Percentiles rank a stretch among this genome's conserved stretches.
These are phyloP conservation scores for Dermochelys coriacea DNA, from an alignment of 2,797 vertebrate genomes.

Conservation along the genomic window DNA sequence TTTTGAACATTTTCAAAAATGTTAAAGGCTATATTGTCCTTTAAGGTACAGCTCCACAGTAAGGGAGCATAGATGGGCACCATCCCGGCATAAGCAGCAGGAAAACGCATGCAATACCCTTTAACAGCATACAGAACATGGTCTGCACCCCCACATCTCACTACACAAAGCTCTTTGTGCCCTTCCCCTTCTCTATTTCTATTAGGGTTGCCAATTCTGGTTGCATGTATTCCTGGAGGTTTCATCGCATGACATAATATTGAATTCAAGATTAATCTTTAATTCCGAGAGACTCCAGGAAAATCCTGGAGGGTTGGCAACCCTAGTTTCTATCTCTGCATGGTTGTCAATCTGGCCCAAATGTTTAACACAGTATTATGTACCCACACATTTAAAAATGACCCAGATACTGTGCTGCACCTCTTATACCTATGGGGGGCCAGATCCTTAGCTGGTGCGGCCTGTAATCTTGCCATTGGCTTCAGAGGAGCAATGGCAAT, in stretches of 20 bases:
- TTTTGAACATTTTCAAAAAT: neutral
- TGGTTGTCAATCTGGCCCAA: neutral
- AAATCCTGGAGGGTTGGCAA: too few relatives aligned
- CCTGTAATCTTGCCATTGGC: neutral
- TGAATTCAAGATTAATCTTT: too few relatives aligned
- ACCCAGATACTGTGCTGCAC: neutral
- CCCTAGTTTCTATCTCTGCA: neutral
- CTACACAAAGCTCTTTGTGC: neutral
- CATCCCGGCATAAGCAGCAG: neutral
- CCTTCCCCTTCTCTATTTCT: neutral
- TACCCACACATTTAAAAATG: rapidly evolving
- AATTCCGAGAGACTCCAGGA: too few relatives aligned
- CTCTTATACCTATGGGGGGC: neutral
- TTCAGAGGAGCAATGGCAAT: conserved; percentile 25
- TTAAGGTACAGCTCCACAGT: neutral
- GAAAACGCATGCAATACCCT: rapidly evolving
- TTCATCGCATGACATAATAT: too few relatives aligned
- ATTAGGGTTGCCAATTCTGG: too few relatives aligned
- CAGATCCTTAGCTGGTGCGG: neutral
- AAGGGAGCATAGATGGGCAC: rapidly evolving
- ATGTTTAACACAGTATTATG: rapidly evolving
- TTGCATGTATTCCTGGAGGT: too few relatives aligned
- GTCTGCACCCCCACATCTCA: rapidly evolving
- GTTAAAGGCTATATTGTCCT: neutral
- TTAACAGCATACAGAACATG: neutral